Evolutionary conservation across 2,888 invertebrate genomes (phyloP).

Genomic region (Suillia variegata): DNA sequence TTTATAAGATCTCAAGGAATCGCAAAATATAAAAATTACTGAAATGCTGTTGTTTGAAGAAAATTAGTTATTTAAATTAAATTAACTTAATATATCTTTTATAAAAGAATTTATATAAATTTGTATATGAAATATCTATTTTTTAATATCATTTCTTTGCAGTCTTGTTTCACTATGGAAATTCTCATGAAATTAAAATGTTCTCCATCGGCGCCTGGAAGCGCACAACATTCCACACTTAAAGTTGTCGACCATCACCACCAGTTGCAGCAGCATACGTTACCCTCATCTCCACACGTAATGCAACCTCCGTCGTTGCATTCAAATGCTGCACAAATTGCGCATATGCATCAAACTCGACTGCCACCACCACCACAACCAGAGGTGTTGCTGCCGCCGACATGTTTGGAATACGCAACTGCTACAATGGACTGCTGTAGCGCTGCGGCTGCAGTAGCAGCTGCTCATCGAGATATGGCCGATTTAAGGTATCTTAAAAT

Average conservation of each 20-base stretch:
- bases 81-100: too few relatives aligned
- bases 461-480: not conserved
- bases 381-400: slow-evolving; percentile 4
- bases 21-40: too few relatives aligned
- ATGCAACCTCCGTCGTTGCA: slow-evolving; percentile 13
- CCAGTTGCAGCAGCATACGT: slow-evolving; percentile 31
- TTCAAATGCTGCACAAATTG: slow-evolving; percentile 22
- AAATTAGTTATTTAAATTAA: too few relatives aligned
- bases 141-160: too few relatives aligned
- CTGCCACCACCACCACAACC: slow-evolving; percentile 6
- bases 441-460: slow-evolving; percentile 1
- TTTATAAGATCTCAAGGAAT: too few relatives aligned
- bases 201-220: slow-evolving; percentile 27
- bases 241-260: slow-evolving; percentile 39
- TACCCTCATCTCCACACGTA: too few relatives aligned
- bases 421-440: slow-evolving; percentile 19
- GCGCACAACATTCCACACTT: slow-evolving; percentile 31
- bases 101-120: too few relatives aligned
- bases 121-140: too few relatives aligned
- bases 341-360: slow-evolving; percentile 20
- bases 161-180: slow-evolving; percentile 34
- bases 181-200: slow-evolving; percentile 40
- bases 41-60: too few relatives aligned
- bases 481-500: not conserved
- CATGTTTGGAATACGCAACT: slow-evolving; percentile 20